Conservation (phyloP, 2,113 vertebrate genomes). For the Ageneiosus marmoratus region DNA sequence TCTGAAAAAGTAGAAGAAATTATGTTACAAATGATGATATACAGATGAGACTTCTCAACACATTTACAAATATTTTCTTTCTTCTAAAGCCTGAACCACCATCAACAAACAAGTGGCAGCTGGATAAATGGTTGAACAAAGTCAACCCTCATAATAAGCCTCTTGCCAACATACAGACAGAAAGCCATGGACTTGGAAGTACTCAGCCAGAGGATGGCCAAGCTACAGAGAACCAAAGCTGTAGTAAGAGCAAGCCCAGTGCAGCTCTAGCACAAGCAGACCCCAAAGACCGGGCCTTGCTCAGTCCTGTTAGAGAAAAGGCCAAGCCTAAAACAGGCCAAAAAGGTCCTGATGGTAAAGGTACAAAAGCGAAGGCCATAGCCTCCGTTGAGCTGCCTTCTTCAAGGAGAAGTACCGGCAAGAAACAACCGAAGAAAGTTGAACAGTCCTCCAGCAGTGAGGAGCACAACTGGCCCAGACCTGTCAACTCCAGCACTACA, state of each 20-base stretch:
- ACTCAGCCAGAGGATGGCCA: constrained; percentile 74
- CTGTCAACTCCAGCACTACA: constrained; percentile 81
- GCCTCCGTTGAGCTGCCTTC: constrained; percentile 79
- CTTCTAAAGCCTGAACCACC: constrained; percentile 72
- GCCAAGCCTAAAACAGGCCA: constrained; percentile 83
- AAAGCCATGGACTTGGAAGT: constrained; percentile 75
- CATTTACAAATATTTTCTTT: constrained; percentile 2
- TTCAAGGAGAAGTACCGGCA: constrained; percentile 69
- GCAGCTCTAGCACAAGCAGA: constrained; percentile 57
- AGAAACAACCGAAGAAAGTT: constrained; percentile 77
- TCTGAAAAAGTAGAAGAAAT: background rate
- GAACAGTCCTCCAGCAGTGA: constrained; percentile 84
- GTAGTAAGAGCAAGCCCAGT: constrained; percentile 53
- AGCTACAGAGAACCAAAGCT: constrained; percentile 66
- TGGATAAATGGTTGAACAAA: constrained; percentile 86
- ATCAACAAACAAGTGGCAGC: constrained; percentile 79
- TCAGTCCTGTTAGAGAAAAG: constrained; percentile 85
- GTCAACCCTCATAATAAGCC: constrained; percentile 94
- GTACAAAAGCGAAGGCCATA: constrained; percentile 86
- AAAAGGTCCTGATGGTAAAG: constrained; percentile 85
- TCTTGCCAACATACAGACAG: constrained; percentile 84
- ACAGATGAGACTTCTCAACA: background rate
- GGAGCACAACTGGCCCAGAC: constrained; percentile 84
- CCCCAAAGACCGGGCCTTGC: constrained; percentile 60
- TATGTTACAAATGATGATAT: background rate